Evolutionary conservation across 2,113 vertebrate genomes (phyloP), one percentile per base, ranked within the genome.

Genomic region (Dissostichus mawsoni): DNA sequence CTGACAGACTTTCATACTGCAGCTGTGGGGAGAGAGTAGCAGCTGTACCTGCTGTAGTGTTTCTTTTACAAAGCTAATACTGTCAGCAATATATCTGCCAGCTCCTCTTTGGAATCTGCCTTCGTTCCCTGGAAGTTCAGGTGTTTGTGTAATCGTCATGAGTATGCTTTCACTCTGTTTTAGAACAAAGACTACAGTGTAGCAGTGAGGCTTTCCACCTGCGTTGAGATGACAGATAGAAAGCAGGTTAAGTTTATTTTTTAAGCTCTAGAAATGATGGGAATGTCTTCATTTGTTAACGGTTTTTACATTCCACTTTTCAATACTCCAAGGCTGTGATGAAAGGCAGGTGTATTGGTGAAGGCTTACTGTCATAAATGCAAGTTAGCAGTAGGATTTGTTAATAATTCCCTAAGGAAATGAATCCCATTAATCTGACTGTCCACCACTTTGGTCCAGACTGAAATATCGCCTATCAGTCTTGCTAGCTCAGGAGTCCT

Each of bases 81-180:
- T 47, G n/a, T 14, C 36, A 11, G 23, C 23, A 5, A 17, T 5
- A 36, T 33, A 29, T 65, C 41, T 8, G 7, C 36, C 57, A 13
- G 45, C 69, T 73, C 74, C 48, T 74, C 81, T 23, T 56, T 41
- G 18, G 66, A 74, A 68, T 12, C 50, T 5, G 64, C 62, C n/a
- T 48, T 29, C 17, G n/a, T 14, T 87, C 76, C 80, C 71, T 63
- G 84, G 83, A 85, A 59, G 74, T 61, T 67, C 56, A n/a, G 61
- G 55, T 63, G 55, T 78, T 85, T 90, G 29, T 76, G 57, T 63
- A 69, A 79, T 52, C 53, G 17, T 78, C n/a, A 2, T 3, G 11
- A 51, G 63, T 48, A 23, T 14, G 51, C 20, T 10, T 14, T 16
- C 57, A 11, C 44, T 29, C 0, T 18, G 33, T 9, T 51, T 29